These are phyloP conservation scores for Argyra leucocephala DNA, from an alignment of 2,888 invertebrate species.

Conservation along the genomic window DNA sequence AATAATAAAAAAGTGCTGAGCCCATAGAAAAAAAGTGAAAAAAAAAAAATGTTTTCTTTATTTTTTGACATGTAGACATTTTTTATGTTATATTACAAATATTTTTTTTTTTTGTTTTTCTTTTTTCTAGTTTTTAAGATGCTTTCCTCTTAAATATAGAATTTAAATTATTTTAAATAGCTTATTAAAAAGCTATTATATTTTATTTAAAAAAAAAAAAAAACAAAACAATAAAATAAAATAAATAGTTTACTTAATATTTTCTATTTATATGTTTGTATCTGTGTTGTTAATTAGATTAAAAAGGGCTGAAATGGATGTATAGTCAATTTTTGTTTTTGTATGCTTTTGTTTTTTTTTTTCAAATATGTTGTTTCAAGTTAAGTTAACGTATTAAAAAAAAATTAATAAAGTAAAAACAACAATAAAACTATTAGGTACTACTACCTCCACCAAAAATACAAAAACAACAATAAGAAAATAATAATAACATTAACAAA, in stretches of 20 bases:
- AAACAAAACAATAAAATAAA: too few species aligned
- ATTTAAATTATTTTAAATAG: neutral
- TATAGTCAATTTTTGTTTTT: too few species aligned
- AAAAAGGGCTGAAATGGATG: too few species aligned
- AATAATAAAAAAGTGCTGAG: neutral
- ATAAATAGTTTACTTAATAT: too few species aligned
- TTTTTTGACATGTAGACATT: constrained; percentile 1
- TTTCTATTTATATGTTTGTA: neutral
- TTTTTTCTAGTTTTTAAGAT: neutral
- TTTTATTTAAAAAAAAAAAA: neutral
- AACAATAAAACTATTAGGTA: neutral
- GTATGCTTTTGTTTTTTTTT: too few species aligned
- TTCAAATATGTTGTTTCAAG: too few species aligned
- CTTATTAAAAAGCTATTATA: neutral
- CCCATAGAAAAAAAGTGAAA: neutral
- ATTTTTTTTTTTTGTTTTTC: neutral
- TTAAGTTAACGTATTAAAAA: too few species aligned
- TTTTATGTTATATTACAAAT: neutral
- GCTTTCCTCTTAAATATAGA: neutral
- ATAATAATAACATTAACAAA: too few species aligned
- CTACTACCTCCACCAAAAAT: neutral
- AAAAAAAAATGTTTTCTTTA: neutral
- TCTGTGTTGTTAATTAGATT: neutral
- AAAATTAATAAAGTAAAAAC: constrained; percentile 1
- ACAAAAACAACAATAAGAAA: neutral